Base-by-base conservation (phyloP, 2,888 invertebrate genomes). In the Idaea aversata region DNA sequence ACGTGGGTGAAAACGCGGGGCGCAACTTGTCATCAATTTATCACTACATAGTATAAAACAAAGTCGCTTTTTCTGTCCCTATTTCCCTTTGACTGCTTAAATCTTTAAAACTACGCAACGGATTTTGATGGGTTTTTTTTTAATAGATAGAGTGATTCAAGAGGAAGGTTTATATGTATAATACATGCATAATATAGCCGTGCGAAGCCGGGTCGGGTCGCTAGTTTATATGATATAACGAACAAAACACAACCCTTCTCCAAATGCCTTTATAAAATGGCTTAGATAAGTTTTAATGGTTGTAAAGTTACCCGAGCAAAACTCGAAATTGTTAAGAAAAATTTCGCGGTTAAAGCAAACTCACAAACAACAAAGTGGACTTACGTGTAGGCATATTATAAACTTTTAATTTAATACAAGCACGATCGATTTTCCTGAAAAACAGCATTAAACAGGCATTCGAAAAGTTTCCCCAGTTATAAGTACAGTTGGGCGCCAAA, bases 361-460 rank as follows among this genome's bases (percentile, higher is more conserved):
- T 61, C 61, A 4, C 47, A 47, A 47, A 47, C 62, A 57, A 66
- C 65, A 65, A 59, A 59, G 10, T 59, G 25, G 59, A 58, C 61
- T 61, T 38, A 15, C 25, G 59, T 59, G 34, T 25, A 34, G 34
- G 59, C 38, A 65, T 58, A 63, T 61, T 67, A 70, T 71, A 74
- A 72, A 72, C 68, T 69, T 71, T 70, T 74, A 64, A 66, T 64
- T 64, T 57, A 64, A 67, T 62, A 64, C 63, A 15, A 65, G 79
- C 70, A 79, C 81, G 77, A 82, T 85, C 80, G 84, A 81, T 86
- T 83, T 80, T 79, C 75, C 72, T 70, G 74, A 76, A 80, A 82
- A 77, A 80, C 78, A 77, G 79, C 80, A 85, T 84, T 87, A 85
- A 83, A 86, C 80, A 77, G 77, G 80, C 82, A 79, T 86, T 83